A percentile compares a stretch with the other conserved stretches of the same genome.
Evolutionary conservation across 2,888 invertebrate species (phyloP).

Genomic region (Lymantria monacha): DNA sequence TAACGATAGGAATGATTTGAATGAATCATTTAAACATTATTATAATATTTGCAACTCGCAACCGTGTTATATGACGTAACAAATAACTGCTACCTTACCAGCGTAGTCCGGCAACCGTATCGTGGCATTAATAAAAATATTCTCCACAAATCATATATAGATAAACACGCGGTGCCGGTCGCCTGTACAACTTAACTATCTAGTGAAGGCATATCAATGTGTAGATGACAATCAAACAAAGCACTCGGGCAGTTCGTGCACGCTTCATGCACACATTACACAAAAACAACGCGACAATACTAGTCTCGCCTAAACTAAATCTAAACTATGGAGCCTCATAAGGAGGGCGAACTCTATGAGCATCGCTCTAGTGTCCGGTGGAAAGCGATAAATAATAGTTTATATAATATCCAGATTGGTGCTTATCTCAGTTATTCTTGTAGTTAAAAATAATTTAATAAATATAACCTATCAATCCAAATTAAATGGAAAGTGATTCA

Average conservation of each 20-base stretch:
- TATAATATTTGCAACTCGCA: constrained; percentile 42
- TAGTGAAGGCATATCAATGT: constrained; percentile 70
- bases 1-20: constrained; percentile 75
- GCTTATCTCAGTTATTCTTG: too few relatives aligned
- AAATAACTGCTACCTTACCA: constrained; percentile 26
- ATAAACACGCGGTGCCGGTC: constrained; percentile 35
- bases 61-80: constrained; percentile 47
- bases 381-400: too few relatives aligned
- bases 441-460: too few relatives aligned
- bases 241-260: constrained; percentile 53
- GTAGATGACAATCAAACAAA: constrained; percentile 51
- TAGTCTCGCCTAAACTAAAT: constrained; percentile 70
- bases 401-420: too few relatives aligned
- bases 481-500: too few relatives aligned
- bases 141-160: constrained; percentile 23
- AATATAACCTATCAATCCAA: too few relatives aligned
- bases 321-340: constrained; percentile 32
- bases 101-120: constrained; percentile 9
- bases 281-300: constrained; percentile 63
- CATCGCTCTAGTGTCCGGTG: too few relatives aligned
- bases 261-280: constrained; percentile 60
- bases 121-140: constrained; percentile 28
- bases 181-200: constrained; percentile 48
- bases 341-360: too few relatives aligned
- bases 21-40: constrained; percentile 55